These are phyloP conservation scores for Mimas tiliae DNA, from an alignment of 2,888 invertebrate species.

Conservation along the genomic window DNA sequence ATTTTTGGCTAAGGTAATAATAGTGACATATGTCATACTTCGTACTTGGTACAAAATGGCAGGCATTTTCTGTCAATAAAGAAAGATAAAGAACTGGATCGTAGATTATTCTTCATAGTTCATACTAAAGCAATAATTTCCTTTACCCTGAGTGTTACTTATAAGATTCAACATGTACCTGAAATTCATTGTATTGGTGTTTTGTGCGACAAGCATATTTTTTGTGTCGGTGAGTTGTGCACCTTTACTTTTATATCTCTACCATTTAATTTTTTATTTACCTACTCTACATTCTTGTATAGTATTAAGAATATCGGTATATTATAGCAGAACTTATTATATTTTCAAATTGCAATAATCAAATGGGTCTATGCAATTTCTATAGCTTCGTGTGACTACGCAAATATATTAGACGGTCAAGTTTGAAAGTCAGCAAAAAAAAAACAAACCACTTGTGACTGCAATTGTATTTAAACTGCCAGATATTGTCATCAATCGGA, in stretches of 20 bases:
- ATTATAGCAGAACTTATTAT: no score
- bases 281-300: background rate
- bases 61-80: constrained; percentile 18
- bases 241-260: background rate
- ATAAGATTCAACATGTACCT: constrained; percentile 24
- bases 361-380: no score
- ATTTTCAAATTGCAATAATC: no score
- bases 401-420: no score
- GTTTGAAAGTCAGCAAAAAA: no score
- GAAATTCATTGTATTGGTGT: constrained; percentile 27
- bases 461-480: no score
- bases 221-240: constrained; percentile 31
- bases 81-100: background rate
- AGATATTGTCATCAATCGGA: no score
- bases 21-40: no score
- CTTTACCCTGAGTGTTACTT: background rate
- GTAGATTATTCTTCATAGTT: background rate
- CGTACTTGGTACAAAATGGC: background rate
- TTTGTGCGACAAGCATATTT: constrained; percentile 28
- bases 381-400: no score
- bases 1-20: no score
- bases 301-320: no score
- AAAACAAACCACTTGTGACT: no score
- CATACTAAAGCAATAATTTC: background rate
- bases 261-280: background rate